Conservation (phyloP, 92 coral and sea anemone genomes). For the Phymanthus crucifer region DNA sequence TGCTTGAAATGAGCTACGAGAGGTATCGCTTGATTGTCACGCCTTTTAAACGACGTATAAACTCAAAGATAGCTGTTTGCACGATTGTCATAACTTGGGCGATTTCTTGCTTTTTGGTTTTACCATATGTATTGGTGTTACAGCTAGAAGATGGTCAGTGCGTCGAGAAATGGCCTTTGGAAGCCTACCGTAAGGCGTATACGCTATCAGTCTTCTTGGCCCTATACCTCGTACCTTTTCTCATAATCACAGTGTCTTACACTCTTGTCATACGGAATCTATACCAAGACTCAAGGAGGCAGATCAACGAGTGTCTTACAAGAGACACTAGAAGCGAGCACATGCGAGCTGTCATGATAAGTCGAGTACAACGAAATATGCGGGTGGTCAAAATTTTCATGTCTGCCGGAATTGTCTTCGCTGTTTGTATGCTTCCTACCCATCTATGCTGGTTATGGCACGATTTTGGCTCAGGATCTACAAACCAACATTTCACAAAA, state of each 20-base stretch:
- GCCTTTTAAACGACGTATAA: constrained; percentile 40
- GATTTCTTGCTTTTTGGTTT: constrained; percentile 32
- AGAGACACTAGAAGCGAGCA: neutral
- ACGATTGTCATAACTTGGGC: constrained; percentile 39
- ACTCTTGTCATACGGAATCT: constrained; percentile 25
- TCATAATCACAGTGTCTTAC: constrained; percentile 43
- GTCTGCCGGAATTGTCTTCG: constrained; percentile 49
- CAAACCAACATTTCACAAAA: constrained; percentile 26
- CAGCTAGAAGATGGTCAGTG: constrained; percentile 24
- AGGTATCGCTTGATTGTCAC: constrained; percentile 54
- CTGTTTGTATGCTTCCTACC: constrained; percentile 55
- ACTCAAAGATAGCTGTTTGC: constrained; percentile 26
- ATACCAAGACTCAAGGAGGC: constrained; percentile 28
- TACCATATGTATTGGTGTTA: constrained; percentile 47
- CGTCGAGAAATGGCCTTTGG: constrained; percentile 45
- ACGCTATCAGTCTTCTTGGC: constrained; percentile 43
- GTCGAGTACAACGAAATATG: constrained; percentile 46
- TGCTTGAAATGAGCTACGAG: constrained; percentile 59
- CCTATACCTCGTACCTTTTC: constrained; percentile 45
- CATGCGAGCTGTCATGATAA: constrained; percentile 6
- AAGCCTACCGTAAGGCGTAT: constrained; percentile 36
- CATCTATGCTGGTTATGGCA: constrained; percentile 68
- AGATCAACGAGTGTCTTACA: constrained; percentile 16
- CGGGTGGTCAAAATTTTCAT: constrained; percentile 45
- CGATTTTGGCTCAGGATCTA: constrained; percentile 36